phyloP scores from a whole-genome alignment of 2,797 vertebrate genomes.

The Ceryle rudis region DNA sequence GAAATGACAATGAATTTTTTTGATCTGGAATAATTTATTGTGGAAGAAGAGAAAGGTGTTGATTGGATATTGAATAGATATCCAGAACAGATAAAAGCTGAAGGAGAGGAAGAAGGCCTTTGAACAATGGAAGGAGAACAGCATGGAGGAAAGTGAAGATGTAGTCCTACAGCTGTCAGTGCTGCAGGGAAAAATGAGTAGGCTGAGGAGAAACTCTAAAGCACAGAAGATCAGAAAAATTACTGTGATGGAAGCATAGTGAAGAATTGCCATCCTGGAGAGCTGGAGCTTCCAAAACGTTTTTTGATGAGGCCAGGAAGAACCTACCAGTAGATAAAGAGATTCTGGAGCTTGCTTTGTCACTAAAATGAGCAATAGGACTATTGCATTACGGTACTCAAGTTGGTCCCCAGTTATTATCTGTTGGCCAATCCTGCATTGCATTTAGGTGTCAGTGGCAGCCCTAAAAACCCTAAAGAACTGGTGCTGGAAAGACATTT shows the following conservation, averaged over 20 bases:
- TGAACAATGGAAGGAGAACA: neutral
- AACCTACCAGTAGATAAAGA: neutral
- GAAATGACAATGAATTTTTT: neutral
- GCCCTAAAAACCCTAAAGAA: neutral
- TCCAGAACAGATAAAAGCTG: neutral
- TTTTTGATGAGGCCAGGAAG: neutral
- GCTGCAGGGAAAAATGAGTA: neutral
- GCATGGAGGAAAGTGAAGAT: neutral
- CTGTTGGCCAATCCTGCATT: neutral
- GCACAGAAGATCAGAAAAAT: neutral
- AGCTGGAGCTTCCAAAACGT: neutral
- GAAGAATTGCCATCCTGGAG: neutral
- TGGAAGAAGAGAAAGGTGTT: neutral
- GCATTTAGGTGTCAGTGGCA: neutral
- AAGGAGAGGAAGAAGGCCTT: neutral
- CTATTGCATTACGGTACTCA: neutral
- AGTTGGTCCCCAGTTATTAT: neutral
- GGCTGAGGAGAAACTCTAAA: neutral
- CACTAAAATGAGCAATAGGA: neutral
- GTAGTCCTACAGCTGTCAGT: neutral
- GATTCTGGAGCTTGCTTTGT: neutral
- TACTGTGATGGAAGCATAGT: neutral
- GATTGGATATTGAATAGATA: neutral
- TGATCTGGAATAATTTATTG: neutral
- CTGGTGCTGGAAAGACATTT: neutral